Base-by-base conservation (phyloP, 1,140 invertebrate species). In the Portunus trituberculatus region DNA sequence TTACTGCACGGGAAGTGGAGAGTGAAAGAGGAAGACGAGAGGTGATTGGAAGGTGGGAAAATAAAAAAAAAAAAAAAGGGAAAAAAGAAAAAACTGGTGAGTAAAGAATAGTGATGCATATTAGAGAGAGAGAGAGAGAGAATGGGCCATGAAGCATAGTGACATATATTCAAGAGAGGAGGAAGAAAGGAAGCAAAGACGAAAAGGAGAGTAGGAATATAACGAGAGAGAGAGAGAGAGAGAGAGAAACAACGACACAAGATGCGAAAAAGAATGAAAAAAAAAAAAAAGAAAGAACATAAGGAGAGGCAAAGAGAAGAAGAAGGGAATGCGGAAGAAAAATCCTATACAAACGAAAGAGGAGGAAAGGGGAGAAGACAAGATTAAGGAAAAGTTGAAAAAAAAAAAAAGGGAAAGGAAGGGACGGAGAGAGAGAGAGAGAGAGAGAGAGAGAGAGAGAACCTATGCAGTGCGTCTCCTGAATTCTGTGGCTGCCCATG, bases 211-310 rank as follows among this genome's bases (percentile, higher is more conserved):
- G 6, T 3, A 2, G 67, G n/a, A n/a, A 76, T 12, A 76, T 7
- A n/a, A n/a, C 20, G 67, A 76, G 67, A 76, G 67, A 76, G 67
- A 76, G 67, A 76, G 67, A 76, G 67, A 76, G 67, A 76, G 67
- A 76, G 67, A 76, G 67, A 76, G 67, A 76, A 20, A 76, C 12
- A 76, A 20, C 12, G 67, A 76, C 12, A n/a, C 12, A 76, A 76
- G 67, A 76, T 2, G 39, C 39, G 39, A 39, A 39, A 39, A 39
- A 39, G 6, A 6, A 39, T 6, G 39, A 39, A 2, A 39, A 39
- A 39, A 39, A 39, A 39, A 39, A 39, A 6, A 39, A 39, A 39
- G 39, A 39, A 39, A 39, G 39, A 39, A 39, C 39, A 39, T 1
- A 39, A 39, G 39, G 39, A 6, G 39, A 39, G 6, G 39, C 39